Conservation (phyloP, 2,113 vertebrate genomes). For the Ginglymostoma cirratum region DNA sequence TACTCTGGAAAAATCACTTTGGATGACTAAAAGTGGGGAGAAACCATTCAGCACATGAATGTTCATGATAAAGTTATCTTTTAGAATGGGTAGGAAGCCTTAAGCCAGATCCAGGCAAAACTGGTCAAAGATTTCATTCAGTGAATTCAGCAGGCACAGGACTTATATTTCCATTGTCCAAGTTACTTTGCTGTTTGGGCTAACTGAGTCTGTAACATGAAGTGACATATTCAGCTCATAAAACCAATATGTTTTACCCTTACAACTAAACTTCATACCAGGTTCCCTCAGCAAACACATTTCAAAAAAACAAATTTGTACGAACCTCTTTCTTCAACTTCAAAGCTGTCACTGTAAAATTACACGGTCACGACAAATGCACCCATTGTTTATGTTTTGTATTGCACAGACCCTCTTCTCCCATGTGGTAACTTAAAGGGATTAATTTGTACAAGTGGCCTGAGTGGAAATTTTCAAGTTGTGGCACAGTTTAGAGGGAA, state of each 20-base stretch:
- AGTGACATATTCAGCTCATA: background rate
- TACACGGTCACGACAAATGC: background rate
- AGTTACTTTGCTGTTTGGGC: background rate
- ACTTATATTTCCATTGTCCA: background rate
- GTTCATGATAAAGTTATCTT: background rate
- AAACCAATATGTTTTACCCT: background rate
- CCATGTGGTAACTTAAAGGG: background rate
- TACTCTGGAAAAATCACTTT: background rate
- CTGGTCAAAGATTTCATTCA: background rate
- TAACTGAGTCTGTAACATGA: background rate
- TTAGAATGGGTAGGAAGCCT: background rate
- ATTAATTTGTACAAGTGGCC: too few species aligned
- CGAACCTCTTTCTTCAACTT: background rate
- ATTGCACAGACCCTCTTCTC: background rate
- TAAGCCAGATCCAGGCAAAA: background rate
- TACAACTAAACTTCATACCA: background rate
- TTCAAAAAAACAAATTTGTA: background rate
- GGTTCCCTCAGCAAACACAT: background rate
- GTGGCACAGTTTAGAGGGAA: background rate
- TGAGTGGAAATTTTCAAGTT: background rate
- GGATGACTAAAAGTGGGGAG: background rate
- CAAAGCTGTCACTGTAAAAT: background rate
- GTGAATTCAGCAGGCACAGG: background rate
- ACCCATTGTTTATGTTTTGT: background rate
- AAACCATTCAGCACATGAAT: background rate